Percentiles rank a stretch among this genome's conserved stretches.
phyloP scores from a whole-genome alignment of 2,888 invertebrate genomes.

The Leptinotarsa rubiginosa region DNA sequence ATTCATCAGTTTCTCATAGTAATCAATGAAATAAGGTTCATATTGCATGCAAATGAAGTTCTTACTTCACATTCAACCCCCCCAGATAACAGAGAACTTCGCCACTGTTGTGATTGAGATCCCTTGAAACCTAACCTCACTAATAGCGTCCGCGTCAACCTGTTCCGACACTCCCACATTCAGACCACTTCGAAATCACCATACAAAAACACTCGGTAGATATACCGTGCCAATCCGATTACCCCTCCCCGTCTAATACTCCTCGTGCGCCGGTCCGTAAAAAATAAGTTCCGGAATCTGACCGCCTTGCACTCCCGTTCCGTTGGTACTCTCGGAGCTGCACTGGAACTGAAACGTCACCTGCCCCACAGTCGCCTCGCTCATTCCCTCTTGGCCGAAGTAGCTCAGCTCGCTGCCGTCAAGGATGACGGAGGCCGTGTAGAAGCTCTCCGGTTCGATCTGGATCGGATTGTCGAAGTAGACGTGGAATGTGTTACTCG shows the following conservation, averaged over 20 bases:
- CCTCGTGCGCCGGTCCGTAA: slow-evolving; percentile 82
- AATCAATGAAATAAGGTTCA: too few relatives aligned
- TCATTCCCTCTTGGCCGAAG: slow-evolving; percentile 97
- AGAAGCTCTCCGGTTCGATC: slow-evolving; percentile 93
- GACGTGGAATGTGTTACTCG: slow-evolving; percentile 94
- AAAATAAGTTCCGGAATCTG: slow-evolving; percentile 97
- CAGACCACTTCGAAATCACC: slow-evolving; percentile 54
- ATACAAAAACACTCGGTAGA: slow-evolving; percentile 36
- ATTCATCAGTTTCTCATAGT: too few relatives aligned
- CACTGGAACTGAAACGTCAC: slow-evolving; percentile 98
- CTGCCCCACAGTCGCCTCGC: slow-evolving; percentile 91
- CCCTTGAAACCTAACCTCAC: not conserved
- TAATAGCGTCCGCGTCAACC: not conserved
- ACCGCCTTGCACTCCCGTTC: slow-evolving; percentile 96
- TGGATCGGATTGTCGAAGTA: slow-evolving; percentile 80
- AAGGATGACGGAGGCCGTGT: slow-evolving; percentile 94
- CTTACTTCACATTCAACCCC: too few relatives aligned
- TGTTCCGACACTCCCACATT: slow-evolving; percentile 25
- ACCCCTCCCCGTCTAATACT: slow-evolving; percentile 51
- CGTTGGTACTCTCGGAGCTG: slow-evolving; percentile 96
- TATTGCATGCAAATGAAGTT: too few relatives aligned
- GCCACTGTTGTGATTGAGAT: too few relatives aligned
- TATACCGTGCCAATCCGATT: slow-evolving; percentile 29
- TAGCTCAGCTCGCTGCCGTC: slow-evolving; percentile 95
- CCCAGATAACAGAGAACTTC: too few relatives aligned